Evolutionary conservation across 1,140 invertebrate genomes (phyloP).

Genomic region (Meteorus sp.): DNA sequence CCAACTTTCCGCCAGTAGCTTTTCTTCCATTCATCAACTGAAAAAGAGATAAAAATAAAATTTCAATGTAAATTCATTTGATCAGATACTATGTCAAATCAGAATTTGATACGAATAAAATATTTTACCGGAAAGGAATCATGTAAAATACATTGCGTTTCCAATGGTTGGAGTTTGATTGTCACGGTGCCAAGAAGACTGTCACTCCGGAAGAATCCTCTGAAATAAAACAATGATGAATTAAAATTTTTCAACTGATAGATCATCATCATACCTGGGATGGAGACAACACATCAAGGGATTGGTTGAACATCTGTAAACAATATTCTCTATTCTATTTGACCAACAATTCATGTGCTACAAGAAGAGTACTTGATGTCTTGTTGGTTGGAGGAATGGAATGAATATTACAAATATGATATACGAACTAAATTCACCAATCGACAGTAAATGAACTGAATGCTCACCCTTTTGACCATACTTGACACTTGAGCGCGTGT

Average conservation of each 20-base stretch:
- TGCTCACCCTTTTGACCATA: constrained; percentile 90
- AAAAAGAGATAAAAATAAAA: constrained; percentile 16
- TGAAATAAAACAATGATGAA: constrained; percentile 63
- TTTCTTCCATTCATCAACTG: constrained; percentile 90
- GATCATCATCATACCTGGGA: constrained; percentile 51
- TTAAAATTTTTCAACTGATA: constrained; percentile 6
- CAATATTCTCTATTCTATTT: constrained; percentile 50
- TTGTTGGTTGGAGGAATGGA: too few relatives aligned
- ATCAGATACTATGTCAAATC: too few relatives aligned
- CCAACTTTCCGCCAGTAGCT: constrained; percentile 84
- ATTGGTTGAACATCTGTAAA: constrained; percentile 60
- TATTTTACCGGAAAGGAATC: constrained; percentile 86
- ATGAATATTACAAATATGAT: too few relatives aligned
- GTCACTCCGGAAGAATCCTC: constrained; percentile 88
- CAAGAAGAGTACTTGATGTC: too few relatives aligned
- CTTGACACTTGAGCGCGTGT: constrained; percentile 85
- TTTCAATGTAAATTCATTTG: neutral
- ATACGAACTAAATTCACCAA: constrained; percentile 11
- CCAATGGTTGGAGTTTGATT: constrained; percentile 83
- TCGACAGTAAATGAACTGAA: constrained; percentile 10
- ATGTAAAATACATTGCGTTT: constrained; percentile 84
- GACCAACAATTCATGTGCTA: constrained; percentile 3
- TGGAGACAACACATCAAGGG: constrained; percentile 58
- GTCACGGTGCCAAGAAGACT: constrained; percentile 80
- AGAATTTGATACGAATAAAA: too few relatives aligned